Evolutionary conservation across 2,888 invertebrate genomes (phyloP), one percentile per base, ranked within the genome.

Genomic region (Tetropium fuscum): DNA sequence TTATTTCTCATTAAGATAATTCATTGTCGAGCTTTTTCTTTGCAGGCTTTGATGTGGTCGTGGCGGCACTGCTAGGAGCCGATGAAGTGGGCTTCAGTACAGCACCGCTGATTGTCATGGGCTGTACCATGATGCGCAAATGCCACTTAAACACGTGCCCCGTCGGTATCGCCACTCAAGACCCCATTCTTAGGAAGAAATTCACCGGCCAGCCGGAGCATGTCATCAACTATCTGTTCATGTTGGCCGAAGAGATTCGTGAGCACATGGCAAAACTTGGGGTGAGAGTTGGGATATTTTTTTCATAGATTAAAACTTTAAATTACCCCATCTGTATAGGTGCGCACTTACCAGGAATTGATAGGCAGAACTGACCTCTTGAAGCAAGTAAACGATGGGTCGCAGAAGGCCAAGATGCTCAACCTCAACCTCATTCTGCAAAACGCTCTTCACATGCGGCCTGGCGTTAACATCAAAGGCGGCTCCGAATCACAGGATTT

Each of bases 81-180:
- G 99, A 99, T 81, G 99, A 99, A 83, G 95, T 98, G 80, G 99
- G 98, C 15, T 96, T 99, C 84, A 97, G 97, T 79, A 99, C 99
- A 0, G 98, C 98, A 1, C 98, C 99, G 0, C 86, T 99, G 48
- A 98, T 99, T 76, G 97, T 94, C 1, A 89, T 99, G 83, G 99
- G 99, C 2, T 99, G 99, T 78, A 99, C 98, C 0, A 99, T 99
- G 99, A 99, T 99, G 99, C 87, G 99, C 57, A 99, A 99, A 81
- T 99, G 99, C 77, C 99, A 99, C 81, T 84, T 99, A 72, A 99
- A 99, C 83, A 99, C 98, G 4, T 99, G 99, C 70, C 99, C 99
- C 0, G 99, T 99, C 60, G 99, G 99, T 62, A 94, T 99, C 75
- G 98, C 98, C 1, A 99, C 99, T 0, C 99, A 98, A 83, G 99